phyloP scores from a whole-genome alignment of 1,140 invertebrate genomes.

The Theocolax elegans region DNA sequence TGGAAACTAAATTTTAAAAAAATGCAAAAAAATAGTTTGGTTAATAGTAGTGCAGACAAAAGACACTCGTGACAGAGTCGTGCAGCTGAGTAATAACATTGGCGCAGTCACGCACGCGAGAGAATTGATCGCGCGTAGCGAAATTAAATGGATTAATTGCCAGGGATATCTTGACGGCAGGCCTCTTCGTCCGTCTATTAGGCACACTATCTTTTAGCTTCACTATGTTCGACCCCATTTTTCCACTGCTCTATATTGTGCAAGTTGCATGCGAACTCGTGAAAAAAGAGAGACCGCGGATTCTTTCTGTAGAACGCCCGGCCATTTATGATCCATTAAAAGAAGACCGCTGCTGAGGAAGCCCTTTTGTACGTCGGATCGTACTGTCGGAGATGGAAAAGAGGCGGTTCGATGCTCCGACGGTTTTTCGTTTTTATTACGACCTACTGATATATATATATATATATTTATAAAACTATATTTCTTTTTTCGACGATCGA shows the following conservation, averaged over 20 bases:
- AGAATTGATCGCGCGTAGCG: neutral
- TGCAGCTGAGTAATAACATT: too few relatives aligned
- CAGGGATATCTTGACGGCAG: neutral
- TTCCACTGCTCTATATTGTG: neutral
- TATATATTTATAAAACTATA: too few relatives aligned
- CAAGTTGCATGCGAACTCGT: neutral
- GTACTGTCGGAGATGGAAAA: neutral
- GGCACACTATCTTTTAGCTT: neutral
- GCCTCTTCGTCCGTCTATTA: neutral
- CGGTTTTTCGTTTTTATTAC: too few relatives aligned
- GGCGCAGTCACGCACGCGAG: neutral
- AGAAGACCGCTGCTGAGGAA: too few relatives aligned
- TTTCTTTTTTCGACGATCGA: too few relatives aligned
- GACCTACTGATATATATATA: too few relatives aligned
- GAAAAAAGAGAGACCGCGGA: neutral
- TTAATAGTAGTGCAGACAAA: too few relatives aligned
- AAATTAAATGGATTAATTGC: slow-evolving; percentile 5
- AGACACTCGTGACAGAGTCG: too few relatives aligned
- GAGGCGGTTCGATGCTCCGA: too few relatives aligned
- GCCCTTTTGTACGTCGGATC: neutral
- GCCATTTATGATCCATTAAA: slow-evolving; percentile 30
- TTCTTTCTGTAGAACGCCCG: neutral
- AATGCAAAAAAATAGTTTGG: too few relatives aligned
- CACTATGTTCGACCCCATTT: neutral
- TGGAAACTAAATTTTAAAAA: too few relatives aligned